Evolutionary conservation across 2,888 invertebrate genomes (phyloP).

Genomic region (Melieria crassipennis): DNA sequence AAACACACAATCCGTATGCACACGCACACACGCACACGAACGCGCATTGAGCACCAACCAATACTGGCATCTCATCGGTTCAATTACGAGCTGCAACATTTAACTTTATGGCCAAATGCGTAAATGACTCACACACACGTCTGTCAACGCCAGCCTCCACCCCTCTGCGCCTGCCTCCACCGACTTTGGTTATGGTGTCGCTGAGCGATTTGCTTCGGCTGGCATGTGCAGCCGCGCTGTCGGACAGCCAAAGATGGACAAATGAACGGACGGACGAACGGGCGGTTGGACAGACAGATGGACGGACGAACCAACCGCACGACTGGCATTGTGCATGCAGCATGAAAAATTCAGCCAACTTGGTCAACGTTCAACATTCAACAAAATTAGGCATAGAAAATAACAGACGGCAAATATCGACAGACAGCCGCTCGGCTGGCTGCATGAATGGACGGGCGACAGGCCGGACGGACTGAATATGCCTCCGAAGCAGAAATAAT

Average conservation of each 20-base stretch:
- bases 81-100: slow-evolving; percentile 6
- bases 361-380: neutral
- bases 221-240: neutral
- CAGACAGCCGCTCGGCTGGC: no score
- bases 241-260: slow-evolving; percentile 6
- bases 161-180: no score
- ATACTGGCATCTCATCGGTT: neutral
- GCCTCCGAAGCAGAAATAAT: slow-evolving; percentile 17
- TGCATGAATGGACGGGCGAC: no score
- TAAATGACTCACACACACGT: neutral
- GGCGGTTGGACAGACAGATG: slow-evolving; percentile 5
- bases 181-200: neutral
- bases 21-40: neutral
- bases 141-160: neutral
- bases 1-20: neutral
- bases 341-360: slow-evolving; percentile 6
- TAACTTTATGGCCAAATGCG: slow-evolving; percentile 6
- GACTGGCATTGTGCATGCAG: slow-evolving; percentile 13
- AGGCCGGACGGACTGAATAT: neutral
- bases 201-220: neutral
- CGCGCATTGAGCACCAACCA: neutral
- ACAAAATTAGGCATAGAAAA: slow-evolving; percentile 18
- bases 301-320: slow-evolving; percentile 8
- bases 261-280: slow-evolving; percentile 15
- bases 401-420: slow-evolving; percentile 6